A percentile compares a stretch with the other conserved stretches of the same genome.
These are phyloP conservation scores for Montifringilla adamsi DNA, from an alignment of 2,113 vertebrate genomes.

Conservation along the genomic window DNA sequence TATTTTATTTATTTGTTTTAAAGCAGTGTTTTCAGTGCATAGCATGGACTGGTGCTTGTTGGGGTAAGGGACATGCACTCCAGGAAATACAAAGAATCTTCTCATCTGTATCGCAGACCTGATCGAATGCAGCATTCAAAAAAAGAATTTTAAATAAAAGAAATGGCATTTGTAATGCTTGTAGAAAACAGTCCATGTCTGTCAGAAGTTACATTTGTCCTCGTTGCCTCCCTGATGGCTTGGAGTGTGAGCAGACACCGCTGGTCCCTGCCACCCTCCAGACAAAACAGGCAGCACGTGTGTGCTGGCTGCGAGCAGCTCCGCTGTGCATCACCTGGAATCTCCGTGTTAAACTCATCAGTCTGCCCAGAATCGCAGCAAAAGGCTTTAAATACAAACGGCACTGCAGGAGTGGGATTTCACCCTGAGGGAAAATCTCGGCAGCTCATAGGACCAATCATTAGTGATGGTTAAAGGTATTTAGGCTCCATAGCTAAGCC, in stretches of 20 bases:
- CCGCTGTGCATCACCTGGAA: background rate
- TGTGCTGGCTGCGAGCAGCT: background rate
- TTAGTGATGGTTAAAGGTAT: no score
- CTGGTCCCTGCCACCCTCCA: background rate
- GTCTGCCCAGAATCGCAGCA: background rate
- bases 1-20: background rate
- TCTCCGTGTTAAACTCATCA: background rate
- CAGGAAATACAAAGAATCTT: background rate
- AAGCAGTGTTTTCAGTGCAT: background rate
- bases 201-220: background rate
- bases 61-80: background rate
- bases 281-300: rapidly evolving
- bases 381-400: background rate
- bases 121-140: background rate
- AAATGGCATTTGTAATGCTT: background rate
- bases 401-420: background rate
- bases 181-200: background rate
- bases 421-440: rapidly evolving
- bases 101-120: background rate
- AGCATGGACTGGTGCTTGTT: background rate
- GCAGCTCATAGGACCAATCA: rapidly evolving
- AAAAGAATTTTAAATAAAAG: background rate
- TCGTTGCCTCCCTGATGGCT: background rate
- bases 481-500: background rate
- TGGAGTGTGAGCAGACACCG: rapidly evolving